Evolutionary conservation across 1,140 invertebrate species (phyloP), one percentile per base, ranked within the genome.

Genomic region (Melanaphis sacchari): DNA sequence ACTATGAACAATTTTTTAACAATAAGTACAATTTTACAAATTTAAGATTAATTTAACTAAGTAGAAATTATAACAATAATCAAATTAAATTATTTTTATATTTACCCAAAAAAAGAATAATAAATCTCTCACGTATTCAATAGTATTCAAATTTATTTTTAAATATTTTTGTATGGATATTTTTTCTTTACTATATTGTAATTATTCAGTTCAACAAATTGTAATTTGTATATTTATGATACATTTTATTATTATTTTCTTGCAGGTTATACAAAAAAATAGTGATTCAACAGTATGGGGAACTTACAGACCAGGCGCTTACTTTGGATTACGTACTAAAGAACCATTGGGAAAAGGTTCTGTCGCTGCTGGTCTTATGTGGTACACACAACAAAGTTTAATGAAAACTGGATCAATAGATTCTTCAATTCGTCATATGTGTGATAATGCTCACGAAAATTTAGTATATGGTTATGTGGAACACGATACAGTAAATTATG

Each of bases 351-450:
- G 21, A 8, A 40, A 40, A 85, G 96, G 97, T 90, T 99, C 99
- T 0, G 96, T 98, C 21, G 96, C 99, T 0, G 97, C 98, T 95
- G 99, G 99, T 59, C 95, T 99, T 2, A 99, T 99, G 98, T 99
- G 99, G 99, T 99, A 98, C 94, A 96, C 96, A 93, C 96, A 96
- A 93, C 97, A 97, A 90, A 97, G 97, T 94, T 97, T 97, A 26
- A 96, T 98, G 54, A 96, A 96, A 96, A 97, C 95, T 95, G 94
- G 94, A 52, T 92, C 92, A 66, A 66, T 90, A 31, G 89, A 90
- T 26, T 89, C 59, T n/a, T 76, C 81, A 66, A 93, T 95, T 94
- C 97, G 98, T 88, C 99, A 99, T 95, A 99, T 98, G 98, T 99
- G 99, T 95, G 97, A 99, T 94, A 98, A 99, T 95, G 96, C 97